Percentiles rank a stretch among this genome's conserved stretches.
These are phyloP conservation scores for Sceliomorpha sp. DNA, from an alignment of 2,888 invertebrate species.

Conservation along the genomic window DNA sequence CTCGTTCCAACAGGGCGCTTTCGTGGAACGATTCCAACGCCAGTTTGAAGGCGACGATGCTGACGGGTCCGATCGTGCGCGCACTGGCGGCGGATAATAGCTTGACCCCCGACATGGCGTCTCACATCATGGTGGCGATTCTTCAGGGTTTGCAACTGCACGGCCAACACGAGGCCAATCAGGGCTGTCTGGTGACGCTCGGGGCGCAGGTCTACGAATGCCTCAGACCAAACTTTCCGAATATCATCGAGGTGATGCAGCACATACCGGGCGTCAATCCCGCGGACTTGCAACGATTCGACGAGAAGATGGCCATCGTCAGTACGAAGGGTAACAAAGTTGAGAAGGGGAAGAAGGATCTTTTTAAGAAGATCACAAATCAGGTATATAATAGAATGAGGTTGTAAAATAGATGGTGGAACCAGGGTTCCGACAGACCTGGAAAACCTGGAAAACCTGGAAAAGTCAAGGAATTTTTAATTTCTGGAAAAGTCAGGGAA, in stretches of 20 bases:
- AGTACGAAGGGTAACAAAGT: slow-evolving; percentile 88
- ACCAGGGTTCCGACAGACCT: too few relatives aligned
- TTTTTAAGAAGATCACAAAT: slow-evolving; percentile 93
- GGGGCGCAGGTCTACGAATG: slow-evolving; percentile 93
- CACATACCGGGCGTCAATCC: slow-evolving; percentile 91
- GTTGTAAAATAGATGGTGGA: too few relatives aligned
- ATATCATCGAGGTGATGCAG: slow-evolving; percentile 84
- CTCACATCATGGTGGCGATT: slow-evolving; percentile 88
- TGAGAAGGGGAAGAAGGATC: slow-evolving; percentile 94
- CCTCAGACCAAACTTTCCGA: slow-evolving; percentile 88
- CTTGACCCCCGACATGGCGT: slow-evolving; percentile 85
- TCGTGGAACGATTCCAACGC: slow-evolving; percentile 93
- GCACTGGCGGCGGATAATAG: slow-evolving; percentile 85
- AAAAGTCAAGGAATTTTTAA: too few relatives aligned
- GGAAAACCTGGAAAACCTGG: too few relatives aligned
- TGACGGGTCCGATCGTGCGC: slow-evolving; percentile 87
- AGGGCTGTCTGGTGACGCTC: slow-evolving; percentile 88
- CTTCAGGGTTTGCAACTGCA: slow-evolving; percentile 91
- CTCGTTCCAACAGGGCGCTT: slow-evolving; percentile 85
- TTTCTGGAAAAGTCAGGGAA: too few relatives aligned
- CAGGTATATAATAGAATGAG: too few relatives aligned
- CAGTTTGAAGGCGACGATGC: slow-evolving; percentile 88
- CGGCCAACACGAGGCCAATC: slow-evolving; percentile 95
- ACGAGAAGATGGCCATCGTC: slow-evolving; percentile 88
- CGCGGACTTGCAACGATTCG: slow-evolving; percentile 90